These are phyloP conservation scores for Girardia tigrina DNA, from an alignment of 2,888 invertebrate genomes.

Conservation along the genomic window DNA sequence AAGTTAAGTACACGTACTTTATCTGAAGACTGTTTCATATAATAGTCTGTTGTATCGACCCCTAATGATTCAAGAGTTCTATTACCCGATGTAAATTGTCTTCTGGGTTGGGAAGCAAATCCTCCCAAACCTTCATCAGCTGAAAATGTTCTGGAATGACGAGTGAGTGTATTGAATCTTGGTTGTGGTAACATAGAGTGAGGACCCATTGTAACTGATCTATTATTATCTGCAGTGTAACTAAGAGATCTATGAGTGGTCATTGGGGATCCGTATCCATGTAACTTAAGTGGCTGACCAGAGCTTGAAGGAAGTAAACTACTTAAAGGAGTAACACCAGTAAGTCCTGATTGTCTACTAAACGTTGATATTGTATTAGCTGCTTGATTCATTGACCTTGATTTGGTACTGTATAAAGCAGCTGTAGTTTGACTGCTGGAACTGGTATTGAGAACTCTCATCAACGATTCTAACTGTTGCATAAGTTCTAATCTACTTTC, in stretches of 20 bases:
- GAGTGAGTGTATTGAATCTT: background rate
- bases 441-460: slow-evolving; percentile 40
- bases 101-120: background rate
- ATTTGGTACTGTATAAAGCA: background rate
- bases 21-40: background rate
- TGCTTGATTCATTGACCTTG: background rate
- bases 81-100: background rate
- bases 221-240: background rate
- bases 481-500: slow-evolving; percentile 80
- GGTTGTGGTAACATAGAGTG: background rate
- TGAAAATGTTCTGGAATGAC: background rate
- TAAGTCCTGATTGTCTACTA: background rate
- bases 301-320: background rate
- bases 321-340: background rate
- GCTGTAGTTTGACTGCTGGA: background rate
- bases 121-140: background rate
- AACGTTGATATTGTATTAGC: background rate
- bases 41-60: background rate
- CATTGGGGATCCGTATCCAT: background rate
- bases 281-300: background rate
- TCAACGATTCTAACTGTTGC: slow-evolving; percentile 66
- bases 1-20: too few species aligned
- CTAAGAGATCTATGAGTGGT: background rate
- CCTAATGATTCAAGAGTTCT: background rate
- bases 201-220: background rate